These are phyloP conservation scores for Drosophila melanocephala DNA, from an alignment of 2,888 invertebrate species.

Conservation along the genomic window DNA sequence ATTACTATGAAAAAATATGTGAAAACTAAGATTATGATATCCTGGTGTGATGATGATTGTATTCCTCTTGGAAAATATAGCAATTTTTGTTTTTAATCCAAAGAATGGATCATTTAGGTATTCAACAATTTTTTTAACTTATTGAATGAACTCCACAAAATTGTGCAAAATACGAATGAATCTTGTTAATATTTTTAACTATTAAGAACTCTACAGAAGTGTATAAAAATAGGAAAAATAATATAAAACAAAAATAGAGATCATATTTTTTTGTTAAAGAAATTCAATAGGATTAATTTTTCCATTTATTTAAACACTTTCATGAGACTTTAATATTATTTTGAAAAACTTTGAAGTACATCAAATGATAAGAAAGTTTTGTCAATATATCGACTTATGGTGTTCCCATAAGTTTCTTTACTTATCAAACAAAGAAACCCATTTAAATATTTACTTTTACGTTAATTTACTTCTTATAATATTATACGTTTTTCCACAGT, in stretches of 20 bases:
- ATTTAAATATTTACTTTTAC: no score
- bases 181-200: background rate
- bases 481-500: constrained; percentile 29
- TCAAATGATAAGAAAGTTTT: background rate
- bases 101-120: background rate
- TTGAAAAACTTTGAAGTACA: background rate
- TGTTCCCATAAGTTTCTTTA: background rate
- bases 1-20: background rate
- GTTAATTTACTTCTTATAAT: background rate
- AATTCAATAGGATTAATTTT: rapidly evolving
- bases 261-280: no score
- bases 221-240: background rate
- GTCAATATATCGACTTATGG: background rate
- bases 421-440: background rate
- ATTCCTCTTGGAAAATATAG: background rate
- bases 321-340: background rate
- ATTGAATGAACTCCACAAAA: background rate
- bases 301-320: background rate
- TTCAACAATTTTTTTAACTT: background rate
- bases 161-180: background rate
- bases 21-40: background rate
- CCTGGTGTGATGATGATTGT: background rate
- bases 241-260: background rate
- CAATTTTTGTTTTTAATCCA: background rate
- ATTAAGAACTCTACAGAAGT: background rate